A percentile compares a stretch with the other conserved stretches of the same genome.
Conservation (phyloP, 2,113 vertebrate species). For the Oreocharis arfaki region DNA sequence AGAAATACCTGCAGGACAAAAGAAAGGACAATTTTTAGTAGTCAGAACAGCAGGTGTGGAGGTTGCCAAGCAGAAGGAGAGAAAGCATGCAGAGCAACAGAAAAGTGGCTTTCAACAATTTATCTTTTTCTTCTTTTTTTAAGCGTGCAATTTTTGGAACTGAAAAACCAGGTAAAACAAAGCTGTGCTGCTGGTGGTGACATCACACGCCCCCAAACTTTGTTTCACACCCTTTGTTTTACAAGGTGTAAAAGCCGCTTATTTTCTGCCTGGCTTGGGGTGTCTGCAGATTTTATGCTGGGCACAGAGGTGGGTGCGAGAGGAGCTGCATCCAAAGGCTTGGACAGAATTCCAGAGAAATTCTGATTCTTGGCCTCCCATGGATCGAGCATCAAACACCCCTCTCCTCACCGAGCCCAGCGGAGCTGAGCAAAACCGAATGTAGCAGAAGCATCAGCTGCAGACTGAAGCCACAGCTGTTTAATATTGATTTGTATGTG, state of each 20-base stretch:
- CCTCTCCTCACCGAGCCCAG: background rate
- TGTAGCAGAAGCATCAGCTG: background rate
- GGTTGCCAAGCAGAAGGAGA: conserved; percentile 11
- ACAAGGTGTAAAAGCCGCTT: background rate
- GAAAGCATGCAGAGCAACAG: background rate
- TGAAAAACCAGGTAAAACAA: background rate
- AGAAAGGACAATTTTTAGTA: conserved; percentile 25
- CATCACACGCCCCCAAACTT: background rate
- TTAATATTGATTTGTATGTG: background rate
- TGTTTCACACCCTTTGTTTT: background rate
- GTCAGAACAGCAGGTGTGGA: conserved; percentile 40
- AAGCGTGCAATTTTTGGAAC: background rate
- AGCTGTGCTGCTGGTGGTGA: background rate
- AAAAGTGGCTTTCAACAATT: background rate
- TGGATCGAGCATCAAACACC: background rate
- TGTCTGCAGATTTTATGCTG: background rate
- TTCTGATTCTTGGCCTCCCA: background rate
- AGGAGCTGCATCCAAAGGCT: background rate
- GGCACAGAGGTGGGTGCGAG: background rate
- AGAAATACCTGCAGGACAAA: background rate
- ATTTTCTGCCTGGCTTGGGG: background rate
- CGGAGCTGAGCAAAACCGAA: background rate
- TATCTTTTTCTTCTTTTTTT: background rate
- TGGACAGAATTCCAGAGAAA: background rate
- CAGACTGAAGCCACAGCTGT: background rate